Conservation (phyloP, 2,888 invertebrate genomes). For the Drosophila quasianomalipes region DNA sequence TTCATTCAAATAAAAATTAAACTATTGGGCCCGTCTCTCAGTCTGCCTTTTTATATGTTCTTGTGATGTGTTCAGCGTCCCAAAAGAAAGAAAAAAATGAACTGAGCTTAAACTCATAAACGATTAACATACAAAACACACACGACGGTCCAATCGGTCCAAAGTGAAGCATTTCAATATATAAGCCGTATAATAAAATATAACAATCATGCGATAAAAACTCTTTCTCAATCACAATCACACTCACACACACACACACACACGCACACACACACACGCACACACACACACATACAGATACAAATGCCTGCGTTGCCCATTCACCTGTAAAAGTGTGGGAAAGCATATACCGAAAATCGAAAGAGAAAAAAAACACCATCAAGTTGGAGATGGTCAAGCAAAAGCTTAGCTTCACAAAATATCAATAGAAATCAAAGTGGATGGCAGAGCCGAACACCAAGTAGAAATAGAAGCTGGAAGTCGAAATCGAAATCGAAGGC, state of each 20-base stretch:
- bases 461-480: constrained; percentile 46
- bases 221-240: constrained; percentile 73
- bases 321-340: constrained; percentile 84
- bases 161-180: constrained; percentile 78
- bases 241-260: constrained; percentile 10
- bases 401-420: constrained; percentile 56
- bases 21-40: constrained; percentile 71
- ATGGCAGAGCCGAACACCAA: constrained; percentile 48
- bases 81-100: constrained; percentile 50
- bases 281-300: constrained; percentile 7
- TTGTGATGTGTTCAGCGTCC: constrained; percentile 5
- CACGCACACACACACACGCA: not conserved
- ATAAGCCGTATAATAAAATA: constrained; percentile 80
- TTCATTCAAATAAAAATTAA: constrained; percentile 81
- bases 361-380: constrained; percentile 42
- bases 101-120: constrained; percentile 75
- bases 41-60: constrained; percentile 32
- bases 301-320: constrained; percentile 55
- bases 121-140: constrained; percentile 82
- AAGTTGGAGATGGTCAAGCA: constrained; percentile 62
- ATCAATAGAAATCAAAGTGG: constrained; percentile 76
- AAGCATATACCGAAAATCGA: constrained; percentile 65
- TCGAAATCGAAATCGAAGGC: constrained; percentile 20
- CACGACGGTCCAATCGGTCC: constrained; percentile 67
- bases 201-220: constrained; percentile 82